Conservation (phyloP, 2,888 invertebrate species). For the Alloplasta piceator region DNA sequence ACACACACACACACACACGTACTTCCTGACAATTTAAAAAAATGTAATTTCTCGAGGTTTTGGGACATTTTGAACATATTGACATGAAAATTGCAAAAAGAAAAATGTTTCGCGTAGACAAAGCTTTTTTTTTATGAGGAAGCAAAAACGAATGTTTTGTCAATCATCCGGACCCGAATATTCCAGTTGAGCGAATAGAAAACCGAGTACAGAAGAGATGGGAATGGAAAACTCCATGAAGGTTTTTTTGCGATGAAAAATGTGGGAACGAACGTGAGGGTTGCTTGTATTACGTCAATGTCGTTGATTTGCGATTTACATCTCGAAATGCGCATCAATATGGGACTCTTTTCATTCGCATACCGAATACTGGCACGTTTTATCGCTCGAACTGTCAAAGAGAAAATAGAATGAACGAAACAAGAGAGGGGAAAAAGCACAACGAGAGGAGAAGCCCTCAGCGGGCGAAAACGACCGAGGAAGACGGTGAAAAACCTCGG, state of each 20-base stretch:
- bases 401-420: constrained; percentile 32
- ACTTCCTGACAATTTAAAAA: too few relatives aligned
- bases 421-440: constrained; percentile 7
- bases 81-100: too few relatives aligned
- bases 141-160: too few relatives aligned
- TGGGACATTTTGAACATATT: too few relatives aligned
- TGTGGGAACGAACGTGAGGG: constrained; percentile 65
- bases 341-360: constrained; percentile 55
- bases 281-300: constrained; percentile 72
- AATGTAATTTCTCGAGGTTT: too few relatives aligned
- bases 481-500: constrained; percentile 29
- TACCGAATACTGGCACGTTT: constrained; percentile 33
- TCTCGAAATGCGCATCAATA: constrained; percentile 70
- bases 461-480: constrained; percentile 11
- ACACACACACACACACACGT: too few relatives aligned
- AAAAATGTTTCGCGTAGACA: too few relatives aligned
- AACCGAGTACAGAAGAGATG: constrained; percentile 35
- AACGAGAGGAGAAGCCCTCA: constrained; percentile 7
- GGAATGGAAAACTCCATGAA: constrained; percentile 25
- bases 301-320: constrained; percentile 73
- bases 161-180: too few relatives aligned
- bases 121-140: too few relatives aligned
- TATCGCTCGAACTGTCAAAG: constrained; percentile 2
- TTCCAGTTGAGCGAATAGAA: constrained; percentile 1
- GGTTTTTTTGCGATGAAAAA: constrained; percentile 43